Base-by-base conservation (phyloP, 1,140 invertebrate genomes). In the Tribolium madens region DNA sequence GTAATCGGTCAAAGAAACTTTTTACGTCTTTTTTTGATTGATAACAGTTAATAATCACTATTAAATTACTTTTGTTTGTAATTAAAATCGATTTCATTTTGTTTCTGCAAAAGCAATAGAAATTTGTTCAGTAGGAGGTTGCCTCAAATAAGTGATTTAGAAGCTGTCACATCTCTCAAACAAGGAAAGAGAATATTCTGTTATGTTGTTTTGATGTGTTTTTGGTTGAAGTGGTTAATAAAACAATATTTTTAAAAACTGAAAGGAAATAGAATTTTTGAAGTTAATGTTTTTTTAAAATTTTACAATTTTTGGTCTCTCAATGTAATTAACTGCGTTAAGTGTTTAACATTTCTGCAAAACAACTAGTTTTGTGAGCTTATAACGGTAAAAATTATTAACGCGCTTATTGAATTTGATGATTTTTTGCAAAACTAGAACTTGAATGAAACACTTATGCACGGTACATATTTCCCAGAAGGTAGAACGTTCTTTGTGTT, bases 151-250 rank as follows among this genome's bases (percentile, higher is more conserved):
- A 60, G 18, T 60, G 53, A 60, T 60, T 60, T 60, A 17, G 53
- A 60, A 57, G 53, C 53, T 26, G 53, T 60, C 53, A 60, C 53
- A 60, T 60, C 53, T 60, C 53, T 60, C 21, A 60, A 60, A 60
- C 17, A 60, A 26, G 18, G 53, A 60, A 60, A 21, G 17, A 3
- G 18, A 60, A 21, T 21, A 26, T 21, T 60, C 1, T 60, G 14
- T 21, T 12, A 60, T 60, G 21, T 60, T n/a, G 53, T 2, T 60
- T 60, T 14, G 53, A 60, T 60, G 53, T 60, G 12, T 53, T n/a
- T n/a, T 53, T 17, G 15, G 12, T 53, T 53, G 50, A 52, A n/a
- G 50, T 1, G 14, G 50, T 53, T 53, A 53, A 53, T 53, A 13
- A 53, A 53, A 53, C 50, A 26, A 1, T 4, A 26, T 26, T 26